phyloP scores from a whole-genome alignment of 2,113 vertebrate species.

The Forbesichthys papilliferus region DNA sequence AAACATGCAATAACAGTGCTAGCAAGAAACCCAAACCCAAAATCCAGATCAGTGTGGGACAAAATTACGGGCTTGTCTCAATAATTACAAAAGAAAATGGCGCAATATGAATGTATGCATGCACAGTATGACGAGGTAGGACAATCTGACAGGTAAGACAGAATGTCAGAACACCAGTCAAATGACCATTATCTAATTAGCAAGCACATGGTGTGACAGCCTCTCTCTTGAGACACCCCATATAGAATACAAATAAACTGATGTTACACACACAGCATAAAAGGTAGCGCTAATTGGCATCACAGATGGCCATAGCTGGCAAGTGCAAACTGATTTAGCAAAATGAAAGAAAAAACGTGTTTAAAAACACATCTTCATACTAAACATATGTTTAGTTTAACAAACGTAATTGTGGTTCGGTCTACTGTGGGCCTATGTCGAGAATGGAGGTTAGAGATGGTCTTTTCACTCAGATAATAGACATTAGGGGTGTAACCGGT shows the following conservation, averaged over 20 bases:
- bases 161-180: constrained; percentile 1
- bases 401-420: neutral
- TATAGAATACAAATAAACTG: constrained; percentile 64
- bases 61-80: no score
- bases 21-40: no score
- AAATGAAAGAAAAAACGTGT: neutral
- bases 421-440: no score
- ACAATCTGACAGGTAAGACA: no score
- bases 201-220: constrained; percentile 18
- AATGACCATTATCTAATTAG: constrained; percentile 53
- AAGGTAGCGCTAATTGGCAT: constrained; percentile 52
- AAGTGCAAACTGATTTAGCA: constrained; percentile 30
- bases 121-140: no score
- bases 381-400: neutral
- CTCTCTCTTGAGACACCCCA: constrained; percentile 57
- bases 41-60: no score
- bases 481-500: no score
- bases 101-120: no score
- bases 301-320: constrained; percentile 54
- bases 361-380: neutral
- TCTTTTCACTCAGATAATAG: no score
- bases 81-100: no score
- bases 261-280: constrained; percentile 42
- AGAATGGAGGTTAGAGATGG: no score
- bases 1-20: no score